Percentiles rank a stretch among this genome's conserved stretches.
Conservation (phyloP, 2,888 invertebrate species). For the Pachymerium ferrugineum region DNA sequence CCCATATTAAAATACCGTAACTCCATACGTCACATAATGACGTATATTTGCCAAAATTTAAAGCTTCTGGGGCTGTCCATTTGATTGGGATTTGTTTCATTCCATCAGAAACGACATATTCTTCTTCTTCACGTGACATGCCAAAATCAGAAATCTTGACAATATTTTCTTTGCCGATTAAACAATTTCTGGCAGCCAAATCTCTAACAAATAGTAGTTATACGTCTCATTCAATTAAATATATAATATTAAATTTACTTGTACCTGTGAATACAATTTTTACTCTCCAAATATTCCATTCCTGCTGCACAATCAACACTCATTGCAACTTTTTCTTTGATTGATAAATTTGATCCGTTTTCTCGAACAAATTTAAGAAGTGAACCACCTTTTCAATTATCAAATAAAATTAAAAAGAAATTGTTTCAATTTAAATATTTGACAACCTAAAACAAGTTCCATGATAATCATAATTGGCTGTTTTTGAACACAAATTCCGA, state of each 20-base stretch:
- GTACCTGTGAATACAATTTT: conserved; percentile 81
- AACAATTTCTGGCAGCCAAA: conserved; percentile 89
- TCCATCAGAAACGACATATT: conserved; percentile 93
- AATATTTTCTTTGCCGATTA: conserved; percentile 70
- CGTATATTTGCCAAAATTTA: conserved; percentile 95
- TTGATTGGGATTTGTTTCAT: conserved; percentile 98
- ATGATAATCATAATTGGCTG: conserved; percentile 99
- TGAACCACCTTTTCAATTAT: conserved; percentile 67
- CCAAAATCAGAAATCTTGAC: conserved; percentile 98
- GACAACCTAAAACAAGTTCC: conserved; percentile 87
- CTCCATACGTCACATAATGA: conserved; percentile 96
- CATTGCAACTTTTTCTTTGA: conserved; percentile 72
- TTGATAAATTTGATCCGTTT: conserved; percentile 61
- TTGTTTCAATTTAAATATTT: too few relatives aligned
- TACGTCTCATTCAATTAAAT: not conserved
- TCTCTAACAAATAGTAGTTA: conserved; percentile 62
- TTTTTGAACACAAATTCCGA: conserved; percentile 95
- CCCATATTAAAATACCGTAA: conserved; percentile 93
- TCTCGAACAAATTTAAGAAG: conserved; percentile 80
- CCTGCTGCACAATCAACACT: conserved; percentile 89
- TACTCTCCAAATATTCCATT: conserved; percentile 91
- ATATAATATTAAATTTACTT: not conserved
- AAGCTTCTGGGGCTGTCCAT: conserved; percentile 96
- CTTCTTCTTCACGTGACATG: conserved; percentile 95
- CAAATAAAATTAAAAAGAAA: not conserved